Evolutionary conservation across 2,113 vertebrate species (phyloP), one percentile per base, ranked within the genome.

Genomic region (Eulemur macaco): DNA sequence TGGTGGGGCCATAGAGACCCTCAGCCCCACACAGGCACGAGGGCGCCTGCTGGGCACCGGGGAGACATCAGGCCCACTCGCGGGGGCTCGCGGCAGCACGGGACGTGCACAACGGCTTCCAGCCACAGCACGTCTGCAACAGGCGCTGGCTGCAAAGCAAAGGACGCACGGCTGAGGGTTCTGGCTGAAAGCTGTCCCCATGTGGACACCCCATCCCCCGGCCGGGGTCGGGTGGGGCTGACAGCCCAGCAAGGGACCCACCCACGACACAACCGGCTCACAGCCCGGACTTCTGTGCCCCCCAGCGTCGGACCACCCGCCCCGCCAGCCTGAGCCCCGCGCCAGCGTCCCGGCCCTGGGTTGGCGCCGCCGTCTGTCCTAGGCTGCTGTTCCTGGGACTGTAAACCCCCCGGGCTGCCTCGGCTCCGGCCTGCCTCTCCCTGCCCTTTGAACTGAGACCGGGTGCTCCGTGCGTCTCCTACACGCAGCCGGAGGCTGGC

Each of bases 41-140:
- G 97, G 97, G 96, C 95, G 83, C 98, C 96, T 95, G 97, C 69
- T 76, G 95, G 89, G 97, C 78, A 34, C 91, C 89, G 95, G 98
- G 97, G 97, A 98, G 96, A 95, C 96, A 97, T 88, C 80, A 69
- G 37, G 90, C 97, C 97, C 98, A 97, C 98, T 98, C 15, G 1
- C 17, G 52, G 52, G 47, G 52, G 52, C 52, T 52, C 52, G 15
- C 5, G 5, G 52, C 52, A 52, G 5, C 15, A 1, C 1, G 15
- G 52, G 15, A 52, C 5, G 52, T 18, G 52, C 15, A 5, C 4
- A 5, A 52, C 52, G 5, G 52, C 52, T 52, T 52, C 52, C 15
- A 50, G 50, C 12, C 50, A 50, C 50, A 50, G 50, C 2, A 2
- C 50, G 2, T 42, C 42, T 42, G 42, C 13, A 9, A 47, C 47